A percentile compares a stretch with the other conserved stretches of the same genome.
Evolutionary conservation across 2,888 invertebrate species (phyloP).

Genomic region (Diloba caeruleocephala): DNA sequence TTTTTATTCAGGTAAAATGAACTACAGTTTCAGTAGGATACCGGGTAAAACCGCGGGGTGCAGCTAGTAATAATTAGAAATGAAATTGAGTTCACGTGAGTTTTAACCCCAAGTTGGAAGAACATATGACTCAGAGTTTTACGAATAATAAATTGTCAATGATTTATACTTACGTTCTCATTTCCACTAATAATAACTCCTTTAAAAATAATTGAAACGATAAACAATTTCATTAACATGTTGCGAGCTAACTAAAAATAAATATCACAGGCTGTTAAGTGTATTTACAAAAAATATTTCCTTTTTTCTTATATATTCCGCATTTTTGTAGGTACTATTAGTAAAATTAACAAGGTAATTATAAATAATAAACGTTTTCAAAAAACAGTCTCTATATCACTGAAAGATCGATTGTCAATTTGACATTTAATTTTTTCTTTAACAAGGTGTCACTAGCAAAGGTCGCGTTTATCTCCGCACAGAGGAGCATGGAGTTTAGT

Average conservation of each 20-base stretch:
- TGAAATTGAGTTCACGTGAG: too few species aligned
- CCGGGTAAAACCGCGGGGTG: too few species aligned
- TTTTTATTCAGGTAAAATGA: too few species aligned
- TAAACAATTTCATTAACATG: constrained; percentile 66
- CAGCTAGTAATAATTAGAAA: too few species aligned
- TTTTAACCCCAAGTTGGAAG: neutral
- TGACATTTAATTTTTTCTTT: constrained; percentile 42
- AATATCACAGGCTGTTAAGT: constrained; percentile 69
- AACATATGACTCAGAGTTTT: neutral
- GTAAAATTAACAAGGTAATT: constrained; percentile 5
- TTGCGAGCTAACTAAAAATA: constrained; percentile 49
- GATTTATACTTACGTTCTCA: constrained; percentile 62
- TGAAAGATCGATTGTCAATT: constrained; percentile 55
- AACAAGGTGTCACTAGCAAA: constrained; percentile 15
- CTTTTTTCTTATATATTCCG: constrained; percentile 3
- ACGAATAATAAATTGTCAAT: neutral
- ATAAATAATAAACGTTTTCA: neutral
- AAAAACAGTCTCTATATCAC: constrained; percentile 16
- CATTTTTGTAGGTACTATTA: constrained; percentile 22
- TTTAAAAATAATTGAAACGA: constrained; percentile 57
- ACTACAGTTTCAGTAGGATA: too few species aligned
- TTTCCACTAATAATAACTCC: constrained; percentile 54
- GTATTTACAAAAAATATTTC: constrained; percentile 27
- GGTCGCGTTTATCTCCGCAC: constrained; percentile 29
- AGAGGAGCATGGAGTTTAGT: constrained; percentile 14